Conservation (phyloP, 2,113 vertebrate species). For the Steatornis caripensis region DNA sequence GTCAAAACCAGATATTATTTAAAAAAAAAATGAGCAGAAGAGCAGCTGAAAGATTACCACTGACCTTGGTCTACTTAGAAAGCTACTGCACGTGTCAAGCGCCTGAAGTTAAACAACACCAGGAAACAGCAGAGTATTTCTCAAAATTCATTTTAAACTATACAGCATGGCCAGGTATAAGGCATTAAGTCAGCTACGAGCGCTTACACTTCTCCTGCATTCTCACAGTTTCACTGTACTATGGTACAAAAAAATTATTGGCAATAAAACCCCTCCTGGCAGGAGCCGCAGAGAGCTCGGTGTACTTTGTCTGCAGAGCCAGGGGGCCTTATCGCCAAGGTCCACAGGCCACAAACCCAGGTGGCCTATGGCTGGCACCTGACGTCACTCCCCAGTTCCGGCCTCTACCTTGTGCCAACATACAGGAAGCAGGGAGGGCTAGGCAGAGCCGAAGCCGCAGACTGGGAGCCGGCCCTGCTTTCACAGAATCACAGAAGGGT, state of each 20-base stretch:
- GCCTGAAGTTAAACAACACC: neutral
- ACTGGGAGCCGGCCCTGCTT: too few species aligned
- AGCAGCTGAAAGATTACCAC: neutral
- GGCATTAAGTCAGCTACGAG: neutral
- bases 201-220: neutral
- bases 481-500: too few species aligned
- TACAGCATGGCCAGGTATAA: fast-evolving
- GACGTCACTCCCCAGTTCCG: neutral
- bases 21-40: neutral
- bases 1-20: neutral
- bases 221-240: neutral
- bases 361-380: neutral
- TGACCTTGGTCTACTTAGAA: neutral
- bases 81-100: neutral
- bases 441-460: neutral
- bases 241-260: fast-evolving
- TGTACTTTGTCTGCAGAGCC: neutral
- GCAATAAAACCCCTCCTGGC: neutral
- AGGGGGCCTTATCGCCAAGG: neutral
- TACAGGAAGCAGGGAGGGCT: fast-evolving
- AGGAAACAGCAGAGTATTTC: neutral
- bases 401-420: neutral
- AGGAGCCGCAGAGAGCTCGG: neutral
- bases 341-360: neutral
- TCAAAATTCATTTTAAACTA: neutral